These are phyloP conservation scores for Chrysochloris asiatica DNA, from an alignment of 2,113 vertebrate genomes.

Conservation along the genomic window DNA sequence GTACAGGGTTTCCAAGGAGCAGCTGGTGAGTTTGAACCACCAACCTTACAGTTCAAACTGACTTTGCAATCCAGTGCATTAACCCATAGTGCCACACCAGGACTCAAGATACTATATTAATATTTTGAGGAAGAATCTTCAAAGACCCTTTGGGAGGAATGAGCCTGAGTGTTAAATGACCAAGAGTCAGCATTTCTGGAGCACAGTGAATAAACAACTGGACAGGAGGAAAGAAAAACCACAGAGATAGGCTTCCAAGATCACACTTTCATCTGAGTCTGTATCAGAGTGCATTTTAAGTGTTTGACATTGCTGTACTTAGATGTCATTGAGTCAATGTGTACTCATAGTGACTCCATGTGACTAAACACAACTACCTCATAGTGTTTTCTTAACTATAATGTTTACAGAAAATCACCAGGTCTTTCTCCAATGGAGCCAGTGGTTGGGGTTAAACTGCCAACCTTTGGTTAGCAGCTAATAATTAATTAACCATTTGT, in stretches of 20 bases:
- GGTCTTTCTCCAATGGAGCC: background rate
- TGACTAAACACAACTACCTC: background rate
- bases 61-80: too few species aligned
- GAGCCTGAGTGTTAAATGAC: too few species aligned
- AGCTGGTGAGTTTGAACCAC: too few species aligned
- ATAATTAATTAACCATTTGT: background rate
- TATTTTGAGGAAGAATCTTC: background rate
- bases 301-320: background rate
- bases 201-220: fast-evolving
- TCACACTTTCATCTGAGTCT: background rate
- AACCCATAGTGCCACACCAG: too few species aligned
- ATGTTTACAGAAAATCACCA: background rate
- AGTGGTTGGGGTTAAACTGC: background rate
- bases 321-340: background rate
- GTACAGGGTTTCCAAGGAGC: too few species aligned
- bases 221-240: background rate
- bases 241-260: background rate
- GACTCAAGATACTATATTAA: too few species aligned
- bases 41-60: too few species aligned
- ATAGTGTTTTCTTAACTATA: background rate
- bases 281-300: background rate
- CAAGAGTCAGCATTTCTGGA: background rate
- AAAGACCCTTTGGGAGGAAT: background rate
- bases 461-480: background rate
- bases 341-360: background rate